Evolutionary conservation across 2,888 invertebrate species (phyloP).

Genomic region (Ophion ventricosus): DNA sequence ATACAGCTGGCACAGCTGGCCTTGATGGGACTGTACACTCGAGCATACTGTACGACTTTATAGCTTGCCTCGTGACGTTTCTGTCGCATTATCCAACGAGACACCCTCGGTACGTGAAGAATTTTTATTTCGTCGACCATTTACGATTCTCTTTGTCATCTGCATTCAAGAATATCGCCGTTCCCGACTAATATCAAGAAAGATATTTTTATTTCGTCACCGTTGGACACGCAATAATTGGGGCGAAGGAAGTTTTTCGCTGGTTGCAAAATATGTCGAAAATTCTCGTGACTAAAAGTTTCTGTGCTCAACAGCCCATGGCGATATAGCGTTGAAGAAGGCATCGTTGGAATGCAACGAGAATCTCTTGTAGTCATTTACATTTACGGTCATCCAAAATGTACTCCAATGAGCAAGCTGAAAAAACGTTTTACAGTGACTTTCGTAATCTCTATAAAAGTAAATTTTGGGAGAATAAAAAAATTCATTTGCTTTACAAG

Average conservation of each 20-base stretch:
- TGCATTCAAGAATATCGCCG: background rate
- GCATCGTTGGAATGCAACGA: background rate
- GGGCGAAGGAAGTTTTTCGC: background rate
- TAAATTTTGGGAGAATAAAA: background rate
- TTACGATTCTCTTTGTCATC: background rate
- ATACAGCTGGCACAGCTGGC: slow-evolving; percentile 75
- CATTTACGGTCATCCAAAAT: background rate
- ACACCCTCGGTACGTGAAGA: slow-evolving; percentile 12
- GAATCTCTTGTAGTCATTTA: background rate
- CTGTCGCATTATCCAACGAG: slow-evolving; percentile 24
- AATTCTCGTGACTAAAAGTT: background rate
- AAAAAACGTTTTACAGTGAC: background rate
- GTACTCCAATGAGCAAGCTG: background rate
- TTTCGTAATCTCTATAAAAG: background rate
- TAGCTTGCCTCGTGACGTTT: slow-evolving; percentile 27
- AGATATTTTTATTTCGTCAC: background rate
- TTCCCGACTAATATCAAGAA: background rate
- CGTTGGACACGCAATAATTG: background rate
- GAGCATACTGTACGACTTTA: slow-evolving; percentile 27
- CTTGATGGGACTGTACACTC: slow-evolving; percentile 41
- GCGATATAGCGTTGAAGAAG: background rate
- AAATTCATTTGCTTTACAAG: background rate
- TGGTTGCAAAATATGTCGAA: background rate
- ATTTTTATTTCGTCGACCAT: slow-evolving; percentile 3
- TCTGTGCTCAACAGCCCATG: background rate